These are phyloP conservation scores for Drosophila varians DNA, from an alignment of 1,140 invertebrate species.

Conservation along the genomic window DNA sequence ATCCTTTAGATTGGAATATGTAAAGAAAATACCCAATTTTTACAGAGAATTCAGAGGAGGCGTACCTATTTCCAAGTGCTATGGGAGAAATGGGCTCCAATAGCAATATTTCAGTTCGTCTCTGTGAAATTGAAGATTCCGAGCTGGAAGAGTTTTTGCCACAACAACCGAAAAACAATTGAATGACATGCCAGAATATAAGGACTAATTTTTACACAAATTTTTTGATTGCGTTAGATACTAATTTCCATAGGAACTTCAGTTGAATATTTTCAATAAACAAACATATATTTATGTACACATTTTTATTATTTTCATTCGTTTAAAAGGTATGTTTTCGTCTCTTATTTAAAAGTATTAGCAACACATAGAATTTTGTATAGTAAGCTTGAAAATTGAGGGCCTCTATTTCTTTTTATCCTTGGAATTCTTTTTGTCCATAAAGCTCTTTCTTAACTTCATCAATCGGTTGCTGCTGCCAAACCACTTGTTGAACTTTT, in stretches of 20 bases:
- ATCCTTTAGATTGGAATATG: not conserved
- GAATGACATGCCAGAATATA: slow-evolving; percentile 66
- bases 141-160: slow-evolving; percentile 87
- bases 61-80: slow-evolving; percentile 88
- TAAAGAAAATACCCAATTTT: not conserved
- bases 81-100: slow-evolving; percentile 85
- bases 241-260: slow-evolving; percentile 73
- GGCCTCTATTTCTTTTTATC: slow-evolving; percentile 40
- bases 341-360: not conserved
- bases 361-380: not conserved
- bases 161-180: slow-evolving; percentile 54
- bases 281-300: slow-evolving; percentile 15
- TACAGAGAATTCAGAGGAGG: slow-evolving; percentile 86
- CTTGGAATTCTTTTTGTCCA: slow-evolving; percentile 30
- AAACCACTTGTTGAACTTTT: slow-evolving; percentile 61
- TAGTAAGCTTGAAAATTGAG: not conserved
- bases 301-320: not conserved
- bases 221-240: slow-evolving; percentile 68
- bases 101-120: slow-evolving; percentile 93
- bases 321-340: not conserved
- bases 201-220: slow-evolving; percentile 65
- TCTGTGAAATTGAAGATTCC: slow-evolving; percentile 97
- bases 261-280: slow-evolving; percentile 59
- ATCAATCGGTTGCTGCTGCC: slow-evolving; percentile 31
- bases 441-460: slow-evolving; percentile 32